Evolutionary conservation across 2,113 vertebrate species (phyloP).

Genomic region (Trachemys scripta): DNA sequence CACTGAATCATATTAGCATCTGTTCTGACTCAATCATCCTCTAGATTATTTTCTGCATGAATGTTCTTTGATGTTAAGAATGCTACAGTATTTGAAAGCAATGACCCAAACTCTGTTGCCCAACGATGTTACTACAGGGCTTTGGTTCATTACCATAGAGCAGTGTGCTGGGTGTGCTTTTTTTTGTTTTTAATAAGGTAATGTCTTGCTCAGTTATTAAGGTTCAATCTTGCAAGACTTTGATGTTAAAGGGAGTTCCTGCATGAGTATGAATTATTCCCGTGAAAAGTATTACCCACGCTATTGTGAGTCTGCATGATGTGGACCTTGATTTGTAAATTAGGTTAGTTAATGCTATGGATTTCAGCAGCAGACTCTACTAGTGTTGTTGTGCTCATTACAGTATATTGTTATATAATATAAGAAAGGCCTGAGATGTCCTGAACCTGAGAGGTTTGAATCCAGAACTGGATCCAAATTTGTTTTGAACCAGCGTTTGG

Average conservation of each 20-base stretch:
- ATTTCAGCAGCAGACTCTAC: not conserved
- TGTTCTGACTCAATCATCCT: not conserved
- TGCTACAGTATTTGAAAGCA: not conserved
- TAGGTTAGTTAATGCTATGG: not conserved
- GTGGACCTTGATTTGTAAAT: not conserved
- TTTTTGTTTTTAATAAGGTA: not conserved
- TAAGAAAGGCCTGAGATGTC: not conserved
- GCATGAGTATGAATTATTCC: fast-evolving
- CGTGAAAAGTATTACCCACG: fast-evolving
- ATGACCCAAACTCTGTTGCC: not conserved
- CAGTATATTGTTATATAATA: not conserved
- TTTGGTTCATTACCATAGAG: not conserved
- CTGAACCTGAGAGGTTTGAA: not conserved
- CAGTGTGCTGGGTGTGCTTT: not conserved
- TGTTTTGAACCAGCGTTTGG: not conserved
- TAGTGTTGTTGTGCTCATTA: not conserved
- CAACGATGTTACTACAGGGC: not conserved
- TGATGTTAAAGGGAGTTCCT: not conserved
- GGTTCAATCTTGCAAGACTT: not conserved
- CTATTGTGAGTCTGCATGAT: fast-evolving
- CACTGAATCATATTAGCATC: fast-evolving
- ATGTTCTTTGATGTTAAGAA: not conserved
- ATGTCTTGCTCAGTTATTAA: not conserved
- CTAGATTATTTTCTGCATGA: not conserved
- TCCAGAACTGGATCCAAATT: not conserved